phyloP scores from a whole-genome alignment of 92 coral and sea anemone genomes.

The Anthopleura xanthogrammica region DNA sequence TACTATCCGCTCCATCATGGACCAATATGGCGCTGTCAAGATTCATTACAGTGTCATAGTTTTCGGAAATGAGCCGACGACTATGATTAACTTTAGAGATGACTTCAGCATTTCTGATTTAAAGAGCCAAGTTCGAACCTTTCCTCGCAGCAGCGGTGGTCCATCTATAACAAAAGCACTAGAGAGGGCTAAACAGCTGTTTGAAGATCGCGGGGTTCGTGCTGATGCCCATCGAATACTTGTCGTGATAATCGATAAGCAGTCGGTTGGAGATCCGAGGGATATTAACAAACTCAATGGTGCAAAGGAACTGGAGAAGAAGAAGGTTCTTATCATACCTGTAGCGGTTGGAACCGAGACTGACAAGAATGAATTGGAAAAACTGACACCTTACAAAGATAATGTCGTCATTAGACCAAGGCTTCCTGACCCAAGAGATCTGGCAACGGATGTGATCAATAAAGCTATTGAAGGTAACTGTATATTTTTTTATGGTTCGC shows the following conservation, averaged over 20 bases:
- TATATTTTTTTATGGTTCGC: too few species aligned
- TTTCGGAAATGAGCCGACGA: constrained; percentile 66
- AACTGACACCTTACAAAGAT: constrained; percentile 45
- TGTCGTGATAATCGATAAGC: constrained; percentile 75
- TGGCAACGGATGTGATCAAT: constrained; percentile 57
- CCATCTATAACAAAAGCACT: constrained; percentile 66
- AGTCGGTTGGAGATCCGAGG: constrained; percentile 67
- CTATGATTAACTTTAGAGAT: constrained; percentile 56
- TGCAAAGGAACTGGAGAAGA: constrained; percentile 63
- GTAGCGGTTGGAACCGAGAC: constrained; percentile 77
- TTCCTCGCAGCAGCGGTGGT: constrained; percentile 45
- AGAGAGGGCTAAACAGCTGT: constrained; percentile 57
- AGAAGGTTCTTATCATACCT: constrained; percentile 62
- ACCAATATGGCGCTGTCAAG: constrained; percentile 59
- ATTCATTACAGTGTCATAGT: constrained; percentile 76
- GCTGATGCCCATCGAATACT: constrained; percentile 67
- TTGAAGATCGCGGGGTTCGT: constrained; percentile 47
- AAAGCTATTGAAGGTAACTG: constrained; percentile 52
- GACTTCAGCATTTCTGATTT: constrained; percentile 40
- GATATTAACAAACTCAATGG: constrained; percentile 59
- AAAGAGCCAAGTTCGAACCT: constrained; percentile 47
- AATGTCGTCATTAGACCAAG: constrained; percentile 42
- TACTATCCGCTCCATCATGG: constrained; percentile 70
- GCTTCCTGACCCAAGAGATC: constrained; percentile 61
- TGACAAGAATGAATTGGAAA: constrained; percentile 57